These are phyloP conservation scores for Calcarius ornatus DNA, from an alignment of 2,113 vertebrate species.

Conservation along the genomic window DNA sequence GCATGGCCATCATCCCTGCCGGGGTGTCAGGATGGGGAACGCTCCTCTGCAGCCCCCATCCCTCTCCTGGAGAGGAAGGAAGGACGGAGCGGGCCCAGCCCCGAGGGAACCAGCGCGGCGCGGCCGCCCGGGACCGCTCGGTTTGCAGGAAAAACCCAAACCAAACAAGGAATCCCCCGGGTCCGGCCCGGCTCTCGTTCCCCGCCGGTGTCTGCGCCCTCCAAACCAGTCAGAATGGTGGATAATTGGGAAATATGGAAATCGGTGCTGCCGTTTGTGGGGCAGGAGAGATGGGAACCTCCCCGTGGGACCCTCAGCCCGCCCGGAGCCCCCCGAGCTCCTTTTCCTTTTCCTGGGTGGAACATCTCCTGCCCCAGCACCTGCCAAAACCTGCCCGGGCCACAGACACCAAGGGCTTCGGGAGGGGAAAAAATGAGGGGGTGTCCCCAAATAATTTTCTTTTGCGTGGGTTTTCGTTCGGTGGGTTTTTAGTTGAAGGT, in stretches of 20 bases:
- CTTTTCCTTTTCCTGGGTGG: background rate
- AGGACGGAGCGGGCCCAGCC: background rate
- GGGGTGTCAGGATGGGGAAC: too few species aligned
- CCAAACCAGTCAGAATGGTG: accelerated
- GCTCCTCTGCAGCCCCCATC: accelerated
- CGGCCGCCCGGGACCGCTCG: background rate
- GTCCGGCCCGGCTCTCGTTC: accelerated
- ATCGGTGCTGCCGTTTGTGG: background rate
- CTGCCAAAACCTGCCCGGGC: background rate
- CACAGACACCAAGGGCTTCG: background rate
- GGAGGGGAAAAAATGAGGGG: accelerated
- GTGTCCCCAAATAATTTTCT: background rate
- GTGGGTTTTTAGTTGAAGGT: background rate
- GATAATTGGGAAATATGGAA: background rate
- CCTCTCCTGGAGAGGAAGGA: background rate
- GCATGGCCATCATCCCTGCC: accelerated
- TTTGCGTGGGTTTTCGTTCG: background rate
- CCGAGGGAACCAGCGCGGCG: background rate
- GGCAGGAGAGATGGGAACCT: background rate
- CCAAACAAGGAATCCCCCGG: accelerated
- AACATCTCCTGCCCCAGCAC: background rate
- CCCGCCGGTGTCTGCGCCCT: background rate
- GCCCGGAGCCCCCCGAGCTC: background rate
- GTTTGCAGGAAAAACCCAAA: background rate
- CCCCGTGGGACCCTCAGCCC: background rate